Conservation (phyloP, 2,888 invertebrate genomes). For the Diplolepis rosae region DNA sequence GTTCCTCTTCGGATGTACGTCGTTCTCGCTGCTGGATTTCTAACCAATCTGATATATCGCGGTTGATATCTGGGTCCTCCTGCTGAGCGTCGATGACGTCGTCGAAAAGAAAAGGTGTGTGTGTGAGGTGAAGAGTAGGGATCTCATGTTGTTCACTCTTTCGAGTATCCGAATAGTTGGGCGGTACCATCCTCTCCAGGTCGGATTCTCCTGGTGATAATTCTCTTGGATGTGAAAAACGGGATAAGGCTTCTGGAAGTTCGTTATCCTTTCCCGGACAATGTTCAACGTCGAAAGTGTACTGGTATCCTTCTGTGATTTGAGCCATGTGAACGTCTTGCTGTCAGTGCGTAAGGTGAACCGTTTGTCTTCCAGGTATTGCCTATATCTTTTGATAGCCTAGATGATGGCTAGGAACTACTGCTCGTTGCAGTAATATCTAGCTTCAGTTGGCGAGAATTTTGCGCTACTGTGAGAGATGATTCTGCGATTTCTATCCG, state of each 20-base stretch:
- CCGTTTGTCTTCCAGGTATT: too few relatives aligned
- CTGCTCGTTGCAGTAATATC: too few relatives aligned
- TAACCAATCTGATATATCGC: background rate
- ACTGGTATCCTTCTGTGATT: too few relatives aligned
- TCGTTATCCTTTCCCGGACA: too few relatives aligned
- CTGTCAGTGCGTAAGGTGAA: too few relatives aligned
- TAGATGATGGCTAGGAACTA: too few relatives aligned
- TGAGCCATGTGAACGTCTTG: too few relatives aligned
- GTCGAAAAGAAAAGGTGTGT: background rate
- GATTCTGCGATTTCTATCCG: too few relatives aligned
- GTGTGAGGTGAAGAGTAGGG: background rate
- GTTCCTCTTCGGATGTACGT: background rate
- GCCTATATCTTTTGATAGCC: too few relatives aligned
- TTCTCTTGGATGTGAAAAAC: background rate
- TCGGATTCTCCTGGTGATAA: background rate
- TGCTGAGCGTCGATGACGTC: background rate
- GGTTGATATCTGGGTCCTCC: background rate
- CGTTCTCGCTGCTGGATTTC: background rate
- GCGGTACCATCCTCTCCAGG: background rate
- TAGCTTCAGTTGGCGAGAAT: too few relatives aligned
- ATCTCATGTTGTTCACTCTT: background rate
- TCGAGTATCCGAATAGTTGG: background rate
- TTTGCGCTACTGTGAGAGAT: too few relatives aligned
- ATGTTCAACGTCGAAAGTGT: background rate
- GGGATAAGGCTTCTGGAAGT: background rate